Evolutionary conservation across 1,140 invertebrate species (phyloP).

Genomic region (Nephila pilipes): DNA sequence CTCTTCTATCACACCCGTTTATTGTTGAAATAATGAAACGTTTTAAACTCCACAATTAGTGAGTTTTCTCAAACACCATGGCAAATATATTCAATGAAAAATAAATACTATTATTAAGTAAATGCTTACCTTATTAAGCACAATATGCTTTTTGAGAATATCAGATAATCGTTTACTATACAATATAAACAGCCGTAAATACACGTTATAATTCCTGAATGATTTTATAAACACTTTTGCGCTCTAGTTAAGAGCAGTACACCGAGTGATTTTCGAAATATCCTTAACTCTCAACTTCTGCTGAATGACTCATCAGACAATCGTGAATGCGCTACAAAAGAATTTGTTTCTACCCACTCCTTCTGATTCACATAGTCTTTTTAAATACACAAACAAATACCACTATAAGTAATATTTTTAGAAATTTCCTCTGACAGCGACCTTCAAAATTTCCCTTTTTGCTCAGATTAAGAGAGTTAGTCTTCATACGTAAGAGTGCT

Average conservation of each 20-base stretch:
- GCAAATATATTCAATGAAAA: too few species aligned
- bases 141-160: too few species aligned
- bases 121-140: too few species aligned
- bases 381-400: conserved; percentile 18
- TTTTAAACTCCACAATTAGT: too few species aligned
- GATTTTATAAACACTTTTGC: too few species aligned
- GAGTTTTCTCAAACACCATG: too few species aligned
- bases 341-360: background rate
- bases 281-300: background rate
- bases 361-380: conserved; percentile 10
- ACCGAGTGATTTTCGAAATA: background rate
- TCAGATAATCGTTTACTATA: too few species aligned
- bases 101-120: too few species aligned
- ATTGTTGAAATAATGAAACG: too few species aligned
- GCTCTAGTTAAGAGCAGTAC: background rate
- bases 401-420: background rate
- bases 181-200: too few species aligned
- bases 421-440: background rate
- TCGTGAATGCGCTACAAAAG: background rate
- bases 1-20: too few species aligned
- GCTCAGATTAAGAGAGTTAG: background rate
- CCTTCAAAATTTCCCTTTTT: background rate
- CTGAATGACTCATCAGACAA: background rate
- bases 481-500: background rate
- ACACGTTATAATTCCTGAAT: too few species aligned